Percentiles rank a stretch among this genome's conserved stretches.
Conservation (phyloP, 2,888 invertebrate genomes). For the Serripes groenlandicus region DNA sequence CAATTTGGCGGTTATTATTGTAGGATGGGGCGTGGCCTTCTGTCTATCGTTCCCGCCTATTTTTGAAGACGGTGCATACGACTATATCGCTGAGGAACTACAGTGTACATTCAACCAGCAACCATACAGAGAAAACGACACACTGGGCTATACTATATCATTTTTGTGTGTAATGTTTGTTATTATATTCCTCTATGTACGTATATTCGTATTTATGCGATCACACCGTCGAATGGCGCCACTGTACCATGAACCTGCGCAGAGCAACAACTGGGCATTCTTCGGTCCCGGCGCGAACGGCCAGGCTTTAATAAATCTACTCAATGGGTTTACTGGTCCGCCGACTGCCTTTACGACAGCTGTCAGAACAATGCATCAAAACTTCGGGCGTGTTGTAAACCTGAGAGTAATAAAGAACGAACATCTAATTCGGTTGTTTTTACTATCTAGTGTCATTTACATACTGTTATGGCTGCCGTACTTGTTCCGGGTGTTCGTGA, state of each 20-base stretch:
- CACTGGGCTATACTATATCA: slow-evolving; percentile 80
- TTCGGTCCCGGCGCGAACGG: slow-evolving; percentile 82
- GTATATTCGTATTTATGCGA: slow-evolving; percentile 80
- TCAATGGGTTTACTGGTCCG: slow-evolving; percentile 79
- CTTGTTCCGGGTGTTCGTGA: slow-evolving; percentile 75
- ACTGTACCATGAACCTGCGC: slow-evolving; percentile 78
- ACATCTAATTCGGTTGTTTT: slow-evolving; percentile 80
- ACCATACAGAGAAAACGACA: slow-evolving; percentile 81
- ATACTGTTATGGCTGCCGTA: slow-evolving; percentile 79
- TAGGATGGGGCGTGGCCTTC: slow-evolving; percentile 81
- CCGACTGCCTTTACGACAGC: slow-evolving; percentile 71
- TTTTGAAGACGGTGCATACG: slow-evolving; percentile 81
- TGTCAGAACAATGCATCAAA: slow-evolving; percentile 69
- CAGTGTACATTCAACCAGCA: slow-evolving; percentile 82
- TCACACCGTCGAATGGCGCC: slow-evolving; percentile 82
- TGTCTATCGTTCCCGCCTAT: slow-evolving; percentile 83
- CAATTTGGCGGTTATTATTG: slow-evolving; percentile 75
- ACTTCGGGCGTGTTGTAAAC: slow-evolving; percentile 77
- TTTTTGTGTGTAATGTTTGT: slow-evolving; percentile 75
- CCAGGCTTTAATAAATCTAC: slow-evolving; percentile 79
- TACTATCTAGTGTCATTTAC: slow-evolving; percentile 76
- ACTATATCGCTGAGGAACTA: slow-evolving; percentile 78
- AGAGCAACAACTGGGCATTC: slow-evolving; percentile 83
- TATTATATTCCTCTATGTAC: slow-evolving; percentile 77
- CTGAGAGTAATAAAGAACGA: slow-evolving; percentile 79